Percentiles rank a stretch among this genome's conserved stretches.
Evolutionary conservation across 37 sponge, comb jelly and placozoan species (phyloP).

Genomic region (Axinella damicornis): DNA sequence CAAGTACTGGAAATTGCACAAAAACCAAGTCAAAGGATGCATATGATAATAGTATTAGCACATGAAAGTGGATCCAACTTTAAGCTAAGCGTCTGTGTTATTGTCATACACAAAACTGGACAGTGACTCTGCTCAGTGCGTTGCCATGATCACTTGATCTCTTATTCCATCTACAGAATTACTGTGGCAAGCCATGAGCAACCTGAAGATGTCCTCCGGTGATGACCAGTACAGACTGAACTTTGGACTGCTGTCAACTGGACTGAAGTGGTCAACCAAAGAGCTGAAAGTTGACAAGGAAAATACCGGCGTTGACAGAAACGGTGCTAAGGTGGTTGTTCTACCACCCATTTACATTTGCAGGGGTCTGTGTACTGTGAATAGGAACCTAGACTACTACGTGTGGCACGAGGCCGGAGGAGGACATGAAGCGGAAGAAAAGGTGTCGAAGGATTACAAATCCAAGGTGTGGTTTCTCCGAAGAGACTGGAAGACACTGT

Average conservation of each 20-base stretch:
- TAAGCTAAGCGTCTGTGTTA: too few species aligned
- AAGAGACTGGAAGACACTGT: neutral
- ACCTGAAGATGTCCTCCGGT: neutral
- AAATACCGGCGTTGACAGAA: neutral
- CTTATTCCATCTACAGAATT: too few species aligned
- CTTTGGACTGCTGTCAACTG: constrained; percentile 1
- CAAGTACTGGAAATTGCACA: too few species aligned
- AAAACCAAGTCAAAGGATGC: too few species aligned
- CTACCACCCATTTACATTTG: constrained; percentile 21
- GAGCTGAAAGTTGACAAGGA: neutral
- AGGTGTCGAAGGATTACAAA: neutral
- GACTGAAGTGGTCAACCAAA: neutral
- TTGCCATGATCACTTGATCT: too few species aligned
- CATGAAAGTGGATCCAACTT: too few species aligned
- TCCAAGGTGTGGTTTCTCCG: neutral
- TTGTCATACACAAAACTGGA: too few species aligned
- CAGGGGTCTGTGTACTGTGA: neutral
- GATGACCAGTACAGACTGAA: constrained; percentile 29
- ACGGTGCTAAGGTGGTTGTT: constrained; percentile 10
- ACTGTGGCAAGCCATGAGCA: constrained; percentile 14
- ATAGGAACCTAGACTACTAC: neutral
- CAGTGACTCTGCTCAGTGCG: too few species aligned
- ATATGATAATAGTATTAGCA: too few species aligned
- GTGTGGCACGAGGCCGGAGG: constrained; percentile 30
- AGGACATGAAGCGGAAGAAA: neutral